phyloP scores from a whole-genome alignment of 2,888 invertebrate species.

The Ernsta delagoae region DNA sequence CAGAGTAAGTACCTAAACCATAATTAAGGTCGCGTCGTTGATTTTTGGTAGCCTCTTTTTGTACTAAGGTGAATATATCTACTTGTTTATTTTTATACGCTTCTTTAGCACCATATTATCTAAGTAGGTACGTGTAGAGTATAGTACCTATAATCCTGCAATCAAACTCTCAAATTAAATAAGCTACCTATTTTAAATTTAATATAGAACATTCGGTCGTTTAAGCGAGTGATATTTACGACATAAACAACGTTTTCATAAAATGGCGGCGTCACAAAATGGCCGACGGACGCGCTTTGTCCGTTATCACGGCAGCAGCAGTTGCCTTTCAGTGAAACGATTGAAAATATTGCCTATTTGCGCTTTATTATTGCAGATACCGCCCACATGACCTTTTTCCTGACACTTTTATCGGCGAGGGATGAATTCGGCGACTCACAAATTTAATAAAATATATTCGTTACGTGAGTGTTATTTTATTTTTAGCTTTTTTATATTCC shows the following conservation, averaged over 20 bases:
- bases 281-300: slow-evolving; percentile 31
- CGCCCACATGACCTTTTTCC: slow-evolving; percentile 28
- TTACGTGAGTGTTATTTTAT: slow-evolving; percentile 24
- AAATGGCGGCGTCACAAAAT: slow-evolving; percentile 25
- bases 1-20: no score
- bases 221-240: neutral
- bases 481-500: slow-evolving; percentile 10
- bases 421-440: slow-evolving; percentile 19
- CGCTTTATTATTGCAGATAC: slow-evolving; percentile 33
- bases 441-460: slow-evolving; percentile 23
- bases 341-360: slow-evolving; percentile 31
- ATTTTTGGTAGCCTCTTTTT: neutral
- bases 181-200: no score
- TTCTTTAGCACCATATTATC: no score
- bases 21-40: no score
- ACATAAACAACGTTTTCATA: slow-evolving; percentile 8
- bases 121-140: no score
- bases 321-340: slow-evolving; percentile 25
- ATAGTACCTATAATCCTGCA: no score
- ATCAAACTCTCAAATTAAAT: no score
- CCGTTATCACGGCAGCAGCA: slow-evolving; percentile 17
- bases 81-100: no score
- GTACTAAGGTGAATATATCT: no score
- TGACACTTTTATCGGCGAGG: slow-evolving; percentile 29
- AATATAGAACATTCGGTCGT: no score